Percentiles rank a stretch among this genome's conserved stretches.
phyloP scores from a whole-genome alignment of 2,113 vertebrate species.

The rat (Rattus norvegicus) region DNA sequence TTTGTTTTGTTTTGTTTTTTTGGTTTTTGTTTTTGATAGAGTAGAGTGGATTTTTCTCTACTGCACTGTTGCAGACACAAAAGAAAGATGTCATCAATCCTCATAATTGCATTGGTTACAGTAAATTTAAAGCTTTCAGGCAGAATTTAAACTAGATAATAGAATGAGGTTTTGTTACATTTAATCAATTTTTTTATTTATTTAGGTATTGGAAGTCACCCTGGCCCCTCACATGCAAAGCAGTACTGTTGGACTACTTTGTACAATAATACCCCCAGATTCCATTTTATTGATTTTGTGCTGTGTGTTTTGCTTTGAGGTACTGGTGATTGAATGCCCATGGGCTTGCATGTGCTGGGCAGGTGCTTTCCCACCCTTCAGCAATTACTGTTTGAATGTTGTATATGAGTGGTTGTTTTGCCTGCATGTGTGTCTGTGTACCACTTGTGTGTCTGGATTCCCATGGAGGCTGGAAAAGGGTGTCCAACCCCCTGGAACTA shows the following conservation, averaged over 20 bases:
- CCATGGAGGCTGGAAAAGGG: neutral
- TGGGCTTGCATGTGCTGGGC: neutral
- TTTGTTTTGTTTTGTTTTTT: too few species aligned
- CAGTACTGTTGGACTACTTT: neutral
- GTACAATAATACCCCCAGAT: too few species aligned
- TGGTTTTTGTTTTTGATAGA: neutral
- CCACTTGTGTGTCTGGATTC: neutral
- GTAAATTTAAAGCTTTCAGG: neutral
- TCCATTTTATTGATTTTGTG: neutral
- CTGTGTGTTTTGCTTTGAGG: neutral
- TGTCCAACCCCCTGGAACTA: neutral
- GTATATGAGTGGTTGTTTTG: neutral
- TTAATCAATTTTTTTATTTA: neutral
- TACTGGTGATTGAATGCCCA: neutral
- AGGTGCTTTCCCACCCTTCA: neutral
- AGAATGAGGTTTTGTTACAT: neutral
- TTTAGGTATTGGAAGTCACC: neutral
- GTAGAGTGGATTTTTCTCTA: neutral
- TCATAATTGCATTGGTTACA: constrained; percentile 10
- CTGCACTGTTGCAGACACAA: constrained; percentile 21
- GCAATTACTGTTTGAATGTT: neutral
- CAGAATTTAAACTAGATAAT: neutral
- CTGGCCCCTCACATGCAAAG: neutral
- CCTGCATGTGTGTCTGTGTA: neutral
- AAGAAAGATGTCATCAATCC: constrained; percentile 5